These are phyloP conservation scores for Holothuria leucospilota DNA, from an alignment of 53 echinoderm and acorn worm species.

Conservation along the genomic window DNA sequence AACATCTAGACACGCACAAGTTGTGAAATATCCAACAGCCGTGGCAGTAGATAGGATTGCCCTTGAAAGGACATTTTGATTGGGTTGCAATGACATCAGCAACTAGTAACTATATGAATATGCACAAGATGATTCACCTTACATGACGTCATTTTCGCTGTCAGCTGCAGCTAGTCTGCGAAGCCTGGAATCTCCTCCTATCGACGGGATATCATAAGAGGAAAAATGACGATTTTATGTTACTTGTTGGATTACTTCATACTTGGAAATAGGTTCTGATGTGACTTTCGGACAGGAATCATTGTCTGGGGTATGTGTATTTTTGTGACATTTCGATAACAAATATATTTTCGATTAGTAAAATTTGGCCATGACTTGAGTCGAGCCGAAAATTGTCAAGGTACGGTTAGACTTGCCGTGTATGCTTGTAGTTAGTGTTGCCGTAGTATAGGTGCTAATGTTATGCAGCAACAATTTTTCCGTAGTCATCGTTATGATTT, in stretches of 20 bases:
- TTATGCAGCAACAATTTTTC: too few species aligned
- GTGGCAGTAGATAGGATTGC: background rate
- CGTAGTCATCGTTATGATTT: too few species aligned
- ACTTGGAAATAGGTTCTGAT: slow-evolving; percentile 28
- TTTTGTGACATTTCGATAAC: slow-evolving; percentile 18
- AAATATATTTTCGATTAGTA: slow-evolving; percentile 39
- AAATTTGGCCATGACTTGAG: slow-evolving; percentile 34
- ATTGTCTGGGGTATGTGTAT: slow-evolving; percentile 33
- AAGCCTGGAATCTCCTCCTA: slow-evolving; percentile 46
- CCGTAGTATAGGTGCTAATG: too few species aligned
- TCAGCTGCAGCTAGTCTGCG: slow-evolving; percentile 42
- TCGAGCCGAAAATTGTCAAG: slow-evolving; percentile 28
- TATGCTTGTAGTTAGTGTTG: too few species aligned
- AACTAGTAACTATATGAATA: background rate
- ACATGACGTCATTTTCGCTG: slow-evolving; percentile 34
- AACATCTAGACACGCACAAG: slow-evolving; percentile 1
- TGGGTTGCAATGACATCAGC: slow-evolving; percentile 43
- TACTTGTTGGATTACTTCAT: slow-evolving; percentile 49
- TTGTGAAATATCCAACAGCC: background rate
- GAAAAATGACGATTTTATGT: slow-evolving; percentile 30
- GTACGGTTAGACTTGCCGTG: slow-evolving; percentile 4
- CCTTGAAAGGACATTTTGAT: slow-evolving; percentile 55
- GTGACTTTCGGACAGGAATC: slow-evolving; percentile 13
- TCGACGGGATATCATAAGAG: slow-evolving; percentile 15
- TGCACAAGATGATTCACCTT: slow-evolving; percentile 42